A percentile compares a stretch with the other conserved stretches of the same genome.
phyloP scores from a whole-genome alignment of 2,113 vertebrate species.

The Clinocottus analis region DNA sequence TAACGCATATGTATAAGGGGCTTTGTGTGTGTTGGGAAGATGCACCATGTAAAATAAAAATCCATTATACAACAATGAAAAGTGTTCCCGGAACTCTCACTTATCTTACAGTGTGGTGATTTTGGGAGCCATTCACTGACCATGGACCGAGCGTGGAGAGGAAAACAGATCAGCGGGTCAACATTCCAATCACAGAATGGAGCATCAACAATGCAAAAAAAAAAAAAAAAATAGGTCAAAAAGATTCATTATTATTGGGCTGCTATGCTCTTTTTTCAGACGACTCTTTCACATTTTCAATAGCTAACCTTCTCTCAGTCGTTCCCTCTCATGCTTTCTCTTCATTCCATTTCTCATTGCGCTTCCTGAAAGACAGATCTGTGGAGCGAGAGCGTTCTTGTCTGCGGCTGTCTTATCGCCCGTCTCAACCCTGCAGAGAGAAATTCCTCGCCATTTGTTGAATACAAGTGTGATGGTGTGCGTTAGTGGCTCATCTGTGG shows the following conservation, averaged over 20 bases:
- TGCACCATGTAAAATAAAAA: conserved; percentile 42
- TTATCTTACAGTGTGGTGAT: conserved; percentile 28
- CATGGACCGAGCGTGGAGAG: background rate
- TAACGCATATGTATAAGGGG: conserved; percentile 21
- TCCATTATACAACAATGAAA: conserved; percentile 41
- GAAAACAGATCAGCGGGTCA: conserved; percentile 41
- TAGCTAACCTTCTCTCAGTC: conserved; percentile 37
- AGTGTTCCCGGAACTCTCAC: conserved; percentile 19
- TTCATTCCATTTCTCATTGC: conserved; percentile 53
- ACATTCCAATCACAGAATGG: conserved; percentile 36
- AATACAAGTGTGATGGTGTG: conserved; percentile 77
- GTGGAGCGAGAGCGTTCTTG: conserved; percentile 69
- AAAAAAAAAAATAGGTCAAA: conserved; percentile 22
- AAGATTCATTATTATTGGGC: conserved; percentile 60
- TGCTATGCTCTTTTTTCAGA: conserved; percentile 66
- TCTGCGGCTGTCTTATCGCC: conserved; percentile 76
- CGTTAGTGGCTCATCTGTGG: conserved; percentile 73
- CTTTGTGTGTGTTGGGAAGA: conserved; percentile 12
- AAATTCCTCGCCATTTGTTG: conserved; percentile 77
- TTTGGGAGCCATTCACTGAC: conserved; percentile 30
- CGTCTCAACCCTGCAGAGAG: conserved; percentile 67
- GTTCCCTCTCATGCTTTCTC: conserved; percentile 31
- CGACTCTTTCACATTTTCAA: conserved; percentile 55
- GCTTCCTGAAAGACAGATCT: conserved; percentile 65
- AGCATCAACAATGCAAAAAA: conserved; percentile 31